Base-by-base conservation (phyloP, 2,888 invertebrate genomes). In the Sturmia bella region DNA sequence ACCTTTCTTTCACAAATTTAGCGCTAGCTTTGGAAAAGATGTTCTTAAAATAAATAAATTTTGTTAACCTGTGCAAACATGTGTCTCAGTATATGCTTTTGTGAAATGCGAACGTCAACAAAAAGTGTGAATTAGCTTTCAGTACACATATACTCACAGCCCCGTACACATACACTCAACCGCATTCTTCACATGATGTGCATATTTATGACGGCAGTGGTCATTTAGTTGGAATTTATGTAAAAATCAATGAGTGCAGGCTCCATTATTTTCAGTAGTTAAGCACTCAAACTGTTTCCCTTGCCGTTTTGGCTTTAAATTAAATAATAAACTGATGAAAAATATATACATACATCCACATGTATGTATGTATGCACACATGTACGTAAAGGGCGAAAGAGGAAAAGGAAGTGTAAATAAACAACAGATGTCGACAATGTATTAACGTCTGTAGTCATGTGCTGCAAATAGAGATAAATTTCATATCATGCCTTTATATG, bases 131-230 rank as follows among this genome's bases (percentile, higher is more conserved):
- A 32, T 3, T 9, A 15, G 7, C 37, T n/a, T n/a, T n/a, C n/a
- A n/a, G n/a, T n/a, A 56, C 24, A 56, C 32, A 41, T n/a, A 7
- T 19, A 57, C 6, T n/a, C 19, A 48, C 32, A 54, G 0, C 19
- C 50, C n/a, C 15, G 3, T 27, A 39, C 17, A 57, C 15, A 27
- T 0, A 64, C 2, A 27, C 4, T 4, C 21, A 21, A 6, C 21
- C 41, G 15, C 13, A 56, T 72, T 66, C 69, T 13, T 57, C 50
- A 72, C 78, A 77, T 72, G 66, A 54, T 66, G 78, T 79, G 72
- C 66, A 79, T 75, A 79, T 83, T 83, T 79, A 79, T 73, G 79
- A 68, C 72, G 79, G 59, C 79, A 72, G 50, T 64, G 83, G 80
- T 69, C 83, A 80, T 76, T 80, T 83, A 57, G 52, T 27, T 48